Percentiles rank a stretch among this genome's conserved stretches.
Conservation (phyloP, 2,113 vertebrate species). For the Origma solitaria region DNA sequence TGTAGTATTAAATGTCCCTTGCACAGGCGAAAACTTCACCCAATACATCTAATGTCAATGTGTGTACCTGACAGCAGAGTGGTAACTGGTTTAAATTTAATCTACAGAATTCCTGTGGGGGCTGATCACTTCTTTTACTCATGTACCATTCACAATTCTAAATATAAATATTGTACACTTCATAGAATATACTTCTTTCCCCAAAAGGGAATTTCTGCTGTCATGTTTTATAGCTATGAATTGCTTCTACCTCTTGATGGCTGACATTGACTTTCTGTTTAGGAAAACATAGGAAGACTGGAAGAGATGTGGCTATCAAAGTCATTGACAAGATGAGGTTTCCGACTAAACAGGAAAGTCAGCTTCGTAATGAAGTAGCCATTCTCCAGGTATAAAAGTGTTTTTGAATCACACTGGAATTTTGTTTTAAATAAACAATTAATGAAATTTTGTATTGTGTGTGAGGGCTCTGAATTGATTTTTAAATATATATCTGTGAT, state of each 20-base stretch:
- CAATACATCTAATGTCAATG: too few relatives aligned
- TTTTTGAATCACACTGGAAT: neutral
- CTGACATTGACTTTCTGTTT: constrained; percentile 2
- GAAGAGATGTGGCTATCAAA: constrained; percentile 98
- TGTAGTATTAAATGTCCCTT: neutral
- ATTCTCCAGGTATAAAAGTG: constrained; percentile 89
- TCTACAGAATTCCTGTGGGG: neutral
- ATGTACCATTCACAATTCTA: neutral
- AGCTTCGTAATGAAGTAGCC: constrained; percentile 96
- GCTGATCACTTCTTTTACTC: neutral
- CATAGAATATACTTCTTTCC: neutral
- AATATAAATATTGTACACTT: neutral
- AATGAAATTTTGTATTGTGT: neutral
- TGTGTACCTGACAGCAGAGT: neutral
- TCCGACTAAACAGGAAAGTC: constrained; percentile 98
- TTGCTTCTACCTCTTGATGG: neutral
- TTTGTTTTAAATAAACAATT: neutral
- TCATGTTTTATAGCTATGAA: neutral
- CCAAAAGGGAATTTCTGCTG: neutral
- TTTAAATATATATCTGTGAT: neutral
- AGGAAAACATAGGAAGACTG: constrained; percentile 98
- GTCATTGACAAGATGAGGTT: constrained; percentile 99
- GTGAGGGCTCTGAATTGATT: neutral
- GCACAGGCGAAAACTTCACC: neutral
- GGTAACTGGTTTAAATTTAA: neutral